Evolutionary conservation across 2,797 vertebrate genomes (phyloP).

Genomic region (Phylloscopus collybita): DNA sequence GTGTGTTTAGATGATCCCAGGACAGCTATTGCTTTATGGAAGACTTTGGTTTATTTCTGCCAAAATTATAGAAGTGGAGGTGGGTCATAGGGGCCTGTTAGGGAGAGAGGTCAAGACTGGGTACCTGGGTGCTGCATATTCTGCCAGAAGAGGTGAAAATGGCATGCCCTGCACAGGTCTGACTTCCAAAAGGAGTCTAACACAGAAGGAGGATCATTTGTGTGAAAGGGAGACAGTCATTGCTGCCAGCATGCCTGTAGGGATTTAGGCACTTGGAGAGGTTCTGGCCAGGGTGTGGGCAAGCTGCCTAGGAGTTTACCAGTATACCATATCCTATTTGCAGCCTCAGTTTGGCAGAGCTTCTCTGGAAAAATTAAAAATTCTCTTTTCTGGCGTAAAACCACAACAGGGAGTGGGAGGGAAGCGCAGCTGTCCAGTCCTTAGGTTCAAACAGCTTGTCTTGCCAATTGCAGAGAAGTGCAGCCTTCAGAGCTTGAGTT

Average conservation of each 20-base stretch:
- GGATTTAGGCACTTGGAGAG: not conserved
- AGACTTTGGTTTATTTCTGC: not conserved
- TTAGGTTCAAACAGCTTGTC: not conserved
- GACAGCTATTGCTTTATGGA: not conserved
- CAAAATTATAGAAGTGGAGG: not conserved
- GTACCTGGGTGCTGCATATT: not conserved
- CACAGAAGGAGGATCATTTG: not conserved
- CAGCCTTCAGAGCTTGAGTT: not conserved
- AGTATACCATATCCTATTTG: not conserved
- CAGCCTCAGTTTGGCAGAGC: not conserved
- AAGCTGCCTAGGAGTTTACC: not conserved
- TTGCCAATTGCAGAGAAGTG: not conserved
- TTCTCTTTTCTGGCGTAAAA: slow-evolving; percentile 18
- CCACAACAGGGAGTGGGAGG: slow-evolving; percentile 5
- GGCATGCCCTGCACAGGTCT: not conserved
- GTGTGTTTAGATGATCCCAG: not conserved
- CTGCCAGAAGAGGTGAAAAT: not conserved
- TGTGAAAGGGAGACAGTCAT: not conserved
- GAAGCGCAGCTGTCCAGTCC: not conserved
- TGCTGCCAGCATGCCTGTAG: accelerated
- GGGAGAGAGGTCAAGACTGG: not conserved
- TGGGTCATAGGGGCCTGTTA: not conserved
- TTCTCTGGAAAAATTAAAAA: slow-evolving; percentile 21
- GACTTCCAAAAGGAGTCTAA: too few species aligned
- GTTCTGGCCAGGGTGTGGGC: not conserved